These are phyloP conservation scores for Turdus rufiventris DNA, from an alignment of 2,113 vertebrate genomes.

Conservation along the genomic window DNA sequence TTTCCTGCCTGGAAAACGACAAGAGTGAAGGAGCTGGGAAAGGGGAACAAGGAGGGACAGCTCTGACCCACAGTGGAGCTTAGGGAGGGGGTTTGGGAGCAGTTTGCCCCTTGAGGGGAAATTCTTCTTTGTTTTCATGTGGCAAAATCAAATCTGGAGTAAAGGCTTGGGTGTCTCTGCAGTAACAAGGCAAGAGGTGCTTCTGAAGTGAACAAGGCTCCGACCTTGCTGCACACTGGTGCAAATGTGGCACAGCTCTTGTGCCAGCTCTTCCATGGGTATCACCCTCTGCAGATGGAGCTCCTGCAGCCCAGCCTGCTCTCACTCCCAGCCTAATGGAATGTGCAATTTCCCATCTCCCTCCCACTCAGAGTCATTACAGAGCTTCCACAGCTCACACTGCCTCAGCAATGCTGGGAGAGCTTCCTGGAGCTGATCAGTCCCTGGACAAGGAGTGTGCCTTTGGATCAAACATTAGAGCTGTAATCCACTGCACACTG, in stretches of 20 bases:
- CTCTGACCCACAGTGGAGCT: not conserved
- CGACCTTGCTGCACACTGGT: not conserved
- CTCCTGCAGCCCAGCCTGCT: not conserved
- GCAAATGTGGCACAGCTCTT: not conserved
- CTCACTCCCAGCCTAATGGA: not conserved
- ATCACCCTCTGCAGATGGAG: not conserved
- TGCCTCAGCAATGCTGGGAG: not conserved
- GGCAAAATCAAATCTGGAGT: not conserved
- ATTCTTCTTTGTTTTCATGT: not conserved
- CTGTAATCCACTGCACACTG: not conserved
- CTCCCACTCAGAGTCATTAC: not conserved
- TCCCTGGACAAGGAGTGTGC: not conserved
- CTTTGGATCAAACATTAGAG: not conserved
- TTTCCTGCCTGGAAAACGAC: not conserved
- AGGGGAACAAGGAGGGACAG: not conserved
- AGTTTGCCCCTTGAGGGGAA: not conserved
- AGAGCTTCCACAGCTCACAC: not conserved
- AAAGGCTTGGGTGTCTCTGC: not conserved
- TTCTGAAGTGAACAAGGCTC: not conserved
- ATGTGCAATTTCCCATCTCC: not conserved
- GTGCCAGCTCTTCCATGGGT: not conserved
- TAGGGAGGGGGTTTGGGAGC: not conserved
- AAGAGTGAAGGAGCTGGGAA: not conserved
- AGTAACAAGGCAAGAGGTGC: not conserved
- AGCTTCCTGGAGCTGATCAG: not conserved